These are phyloP conservation scores for Anas platyrhynchos DNA, from an alignment of 2,113 vertebrate species.

Conservation along the genomic window DNA sequence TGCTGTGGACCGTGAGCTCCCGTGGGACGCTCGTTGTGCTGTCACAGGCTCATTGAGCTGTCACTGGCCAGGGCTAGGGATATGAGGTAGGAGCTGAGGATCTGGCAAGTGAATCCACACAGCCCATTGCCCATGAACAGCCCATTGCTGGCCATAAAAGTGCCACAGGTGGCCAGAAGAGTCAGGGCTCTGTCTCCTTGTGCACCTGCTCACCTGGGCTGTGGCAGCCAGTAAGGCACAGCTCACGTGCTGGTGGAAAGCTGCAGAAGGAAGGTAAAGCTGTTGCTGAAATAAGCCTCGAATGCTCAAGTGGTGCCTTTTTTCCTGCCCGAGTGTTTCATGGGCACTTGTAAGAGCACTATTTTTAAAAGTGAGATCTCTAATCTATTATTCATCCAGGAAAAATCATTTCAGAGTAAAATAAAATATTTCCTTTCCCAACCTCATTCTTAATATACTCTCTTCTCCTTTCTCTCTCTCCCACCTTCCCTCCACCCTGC, in stretches of 20 bases:
- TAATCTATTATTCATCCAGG: constrained; percentile 47
- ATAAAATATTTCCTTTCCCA: constrained; percentile 54
- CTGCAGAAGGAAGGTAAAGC: neutral
- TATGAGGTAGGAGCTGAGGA: neutral
- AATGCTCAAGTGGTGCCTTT: neutral
- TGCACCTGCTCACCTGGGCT: neutral
- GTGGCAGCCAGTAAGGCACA: neutral
- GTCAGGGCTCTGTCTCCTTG: neutral
- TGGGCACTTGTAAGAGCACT: neutral
- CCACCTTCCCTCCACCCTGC: neutral
- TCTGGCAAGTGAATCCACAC: neutral
- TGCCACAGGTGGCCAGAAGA: neutral
- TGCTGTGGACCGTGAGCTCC: neutral
- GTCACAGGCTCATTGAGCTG: neutral
- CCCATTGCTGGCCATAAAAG: neutral
- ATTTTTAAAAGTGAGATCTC: neutral
- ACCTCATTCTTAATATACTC: constrained; percentile 45
- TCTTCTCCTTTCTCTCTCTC: neutral
- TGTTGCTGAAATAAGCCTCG: neutral
- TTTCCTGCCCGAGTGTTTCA: neutral
- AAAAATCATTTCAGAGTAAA: constrained; percentile 17
- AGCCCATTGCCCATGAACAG: neutral
- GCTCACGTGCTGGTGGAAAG: neutral
- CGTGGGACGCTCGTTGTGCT: neutral
- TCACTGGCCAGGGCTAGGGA: too few species aligned